Conservation (phyloP, 2,888 invertebrate species). For the Dicycla oo region DNA sequence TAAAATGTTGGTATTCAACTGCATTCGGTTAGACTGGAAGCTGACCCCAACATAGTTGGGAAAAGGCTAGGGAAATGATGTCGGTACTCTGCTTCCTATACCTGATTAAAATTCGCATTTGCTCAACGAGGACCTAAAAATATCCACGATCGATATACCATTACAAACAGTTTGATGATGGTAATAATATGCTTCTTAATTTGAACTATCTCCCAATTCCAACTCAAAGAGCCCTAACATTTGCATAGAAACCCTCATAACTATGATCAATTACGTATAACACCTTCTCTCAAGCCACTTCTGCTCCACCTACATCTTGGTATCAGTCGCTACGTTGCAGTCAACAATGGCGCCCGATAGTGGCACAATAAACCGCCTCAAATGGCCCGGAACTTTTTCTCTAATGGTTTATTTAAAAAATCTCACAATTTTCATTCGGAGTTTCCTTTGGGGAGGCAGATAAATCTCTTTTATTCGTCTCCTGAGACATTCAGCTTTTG, state of each 20-base stretch:
- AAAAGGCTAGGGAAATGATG: no score
- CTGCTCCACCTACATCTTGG: conserved; percentile 59
- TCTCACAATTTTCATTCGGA: conserved; percentile 88
- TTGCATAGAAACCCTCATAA: background rate
- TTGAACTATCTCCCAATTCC: background rate
- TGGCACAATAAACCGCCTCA: conserved; percentile 88
- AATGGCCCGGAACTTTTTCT: conserved; percentile 90
- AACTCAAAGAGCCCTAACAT: background rate
- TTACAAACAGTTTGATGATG: background rate
- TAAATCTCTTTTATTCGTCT: conserved; percentile 88
- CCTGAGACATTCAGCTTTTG: conserved; percentile 86
- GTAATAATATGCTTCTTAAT: background rate
- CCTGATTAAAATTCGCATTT: no score
- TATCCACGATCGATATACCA: background rate
- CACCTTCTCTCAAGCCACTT: conserved; percentile 40
- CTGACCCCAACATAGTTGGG: no score
- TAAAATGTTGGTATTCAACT: no score
- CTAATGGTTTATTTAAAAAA: conserved; percentile 90
- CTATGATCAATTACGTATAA: conserved; percentile 14
- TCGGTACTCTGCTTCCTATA: no score
- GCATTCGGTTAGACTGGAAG: no score
- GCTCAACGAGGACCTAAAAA: background rate
- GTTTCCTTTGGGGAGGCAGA: conserved; percentile 82
- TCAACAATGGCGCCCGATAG: conserved; percentile 86
- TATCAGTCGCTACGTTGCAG: conserved; percentile 76